A percentile compares a stretch with the other conserved stretches of the same genome.
Conservation (phyloP, 2,888 invertebrate genomes). For the Cacoxenus indagator region DNA sequence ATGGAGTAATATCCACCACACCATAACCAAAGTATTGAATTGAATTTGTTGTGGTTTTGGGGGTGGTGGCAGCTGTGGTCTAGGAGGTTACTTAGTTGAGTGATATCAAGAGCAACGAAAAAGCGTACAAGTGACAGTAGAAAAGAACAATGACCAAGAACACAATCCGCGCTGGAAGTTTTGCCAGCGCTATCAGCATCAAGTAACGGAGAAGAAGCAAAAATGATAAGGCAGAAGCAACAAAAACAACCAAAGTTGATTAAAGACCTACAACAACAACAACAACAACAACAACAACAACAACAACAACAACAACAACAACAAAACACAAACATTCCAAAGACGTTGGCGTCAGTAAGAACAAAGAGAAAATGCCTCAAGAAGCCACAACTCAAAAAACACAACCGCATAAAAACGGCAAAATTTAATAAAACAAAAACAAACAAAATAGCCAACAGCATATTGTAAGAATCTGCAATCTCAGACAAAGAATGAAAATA, state of each 20-base stretch:
- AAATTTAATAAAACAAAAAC: constrained; percentile 9
- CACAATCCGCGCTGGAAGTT: too few relatives aligned
- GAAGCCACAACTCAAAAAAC: constrained; percentile 12
- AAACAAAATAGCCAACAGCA: constrained; percentile 32
- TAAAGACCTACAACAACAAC: not conserved
- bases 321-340: not conserved
- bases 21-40: too few relatives aligned
- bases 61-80: too few relatives aligned
- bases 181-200: too few relatives aligned
- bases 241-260: not conserved
- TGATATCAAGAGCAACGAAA: too few relatives aligned
- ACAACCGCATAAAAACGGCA: constrained; percentile 15
- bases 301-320: constrained; percentile 19
- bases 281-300: constrained; percentile 1
- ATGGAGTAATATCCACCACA: too few relatives aligned
- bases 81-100: too few relatives aligned
- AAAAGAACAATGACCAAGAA: too few relatives aligned
- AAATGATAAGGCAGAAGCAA: too few relatives aligned
- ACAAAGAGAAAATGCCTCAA: constrained; percentile 26
- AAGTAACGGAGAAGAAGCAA: too few relatives aligned
- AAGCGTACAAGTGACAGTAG: too few relatives aligned
- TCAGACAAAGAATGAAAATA: constrained; percentile 9
- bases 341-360: not conserved
- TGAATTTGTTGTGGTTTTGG: too few relatives aligned
- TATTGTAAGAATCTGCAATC: constrained; percentile 24